Evolutionary conservation across 2,113 vertebrate species (phyloP), one percentile per base, ranked within the genome.

Genomic region (Corythornis cristatus): DNA sequence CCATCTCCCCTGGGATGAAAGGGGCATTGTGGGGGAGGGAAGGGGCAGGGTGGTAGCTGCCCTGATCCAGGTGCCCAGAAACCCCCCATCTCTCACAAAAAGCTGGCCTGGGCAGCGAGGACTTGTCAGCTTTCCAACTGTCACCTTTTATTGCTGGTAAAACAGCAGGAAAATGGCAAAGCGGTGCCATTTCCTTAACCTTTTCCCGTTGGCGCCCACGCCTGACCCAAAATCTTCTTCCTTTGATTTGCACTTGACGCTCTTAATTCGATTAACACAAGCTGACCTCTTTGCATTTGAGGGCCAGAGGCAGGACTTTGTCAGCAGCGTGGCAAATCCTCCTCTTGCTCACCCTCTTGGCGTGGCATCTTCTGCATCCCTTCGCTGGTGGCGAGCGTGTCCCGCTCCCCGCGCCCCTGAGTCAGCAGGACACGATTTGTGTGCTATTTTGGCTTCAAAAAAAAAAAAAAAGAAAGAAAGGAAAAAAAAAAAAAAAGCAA

Each of bases 391-490:
- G 29, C 0, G 8, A 75, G 46, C 8, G 0, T 6, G 23, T 74
- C 89, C 77, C 73, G 6, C 0, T 73, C 91, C 88, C 88, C 0
- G 12, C 15, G 25, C 64, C 83, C 94, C 92, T 96, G 95, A 96
- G 90, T 96, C 96, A 96, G 96, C 95, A 96, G 46, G 46, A n/a
- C 42, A 89, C 54, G 12, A 51, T 42, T 20, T 15, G 13, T 5
- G 0, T 91, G 90, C 91, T 89, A 86, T 87, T 93, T 88, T 11
- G 8, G 81, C 74, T 81, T 43, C 33, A 71, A 72, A 90, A 57
- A 72, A 50, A 45, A 31, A 28, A 43, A 45, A 40, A n/a, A 37
- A 37, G 65, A 50, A 45, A 29, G 12, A 43, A 43, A 43, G 12
- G 37, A 57, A 72, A 50, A 40, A 31, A 28, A 43, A 72, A 50